Evolutionary conservation across 2,797 vertebrate species (phyloP).

Genomic region (Jordanella pulchra): DNA sequence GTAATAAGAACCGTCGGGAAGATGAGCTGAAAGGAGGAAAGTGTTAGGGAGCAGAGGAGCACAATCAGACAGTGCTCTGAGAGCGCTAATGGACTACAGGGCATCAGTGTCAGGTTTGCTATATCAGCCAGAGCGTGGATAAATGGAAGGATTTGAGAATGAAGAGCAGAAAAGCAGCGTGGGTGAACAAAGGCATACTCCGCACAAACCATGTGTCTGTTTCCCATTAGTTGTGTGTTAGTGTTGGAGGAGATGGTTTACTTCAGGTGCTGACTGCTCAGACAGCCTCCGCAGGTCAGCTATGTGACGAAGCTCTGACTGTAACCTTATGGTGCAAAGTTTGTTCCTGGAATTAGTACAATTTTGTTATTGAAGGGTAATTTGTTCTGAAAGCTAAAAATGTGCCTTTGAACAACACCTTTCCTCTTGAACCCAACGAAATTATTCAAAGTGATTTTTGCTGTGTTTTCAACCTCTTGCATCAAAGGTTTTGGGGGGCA

Average conservation of each 20-base stretch:
- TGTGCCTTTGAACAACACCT: conserved; percentile 10
- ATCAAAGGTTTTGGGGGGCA: conserved; percentile 35
- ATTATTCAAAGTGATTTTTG: conserved; percentile 36
- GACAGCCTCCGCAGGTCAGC: conserved; percentile 45
- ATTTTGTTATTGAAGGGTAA: conserved; percentile 27
- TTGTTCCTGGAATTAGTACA: conserved; percentile 32
- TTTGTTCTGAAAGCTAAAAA: conserved; percentile 39
- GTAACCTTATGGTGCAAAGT: conserved; percentile 41
- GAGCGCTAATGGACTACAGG: conserved; percentile 73
- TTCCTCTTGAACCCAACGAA: conserved; percentile 24
- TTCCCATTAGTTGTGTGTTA: conserved; percentile 65
- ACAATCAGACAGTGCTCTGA: conserved; percentile 45
- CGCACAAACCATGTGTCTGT: conserved; percentile 69
- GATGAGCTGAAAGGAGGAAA: conserved; percentile 59
- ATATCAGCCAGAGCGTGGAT: conserved; percentile 53
- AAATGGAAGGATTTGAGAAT: conserved; percentile 65
- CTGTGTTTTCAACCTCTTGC: conserved; percentile 26
- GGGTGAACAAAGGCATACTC: conserved; percentile 49
- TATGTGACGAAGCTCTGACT: conserved; percentile 29
- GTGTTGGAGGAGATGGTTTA: conserved; percentile 68
- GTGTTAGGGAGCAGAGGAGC: conserved; percentile 57
- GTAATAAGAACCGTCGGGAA: conserved; percentile 43
- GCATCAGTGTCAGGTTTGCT: conserved; percentile 77
- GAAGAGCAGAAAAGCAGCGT: conserved; percentile 55
- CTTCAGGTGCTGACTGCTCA: conserved; percentile 54